Evolutionary conservation across 2,113 vertebrate species (phyloP).

Genomic region (Hyperopisus bebe): DNA sequence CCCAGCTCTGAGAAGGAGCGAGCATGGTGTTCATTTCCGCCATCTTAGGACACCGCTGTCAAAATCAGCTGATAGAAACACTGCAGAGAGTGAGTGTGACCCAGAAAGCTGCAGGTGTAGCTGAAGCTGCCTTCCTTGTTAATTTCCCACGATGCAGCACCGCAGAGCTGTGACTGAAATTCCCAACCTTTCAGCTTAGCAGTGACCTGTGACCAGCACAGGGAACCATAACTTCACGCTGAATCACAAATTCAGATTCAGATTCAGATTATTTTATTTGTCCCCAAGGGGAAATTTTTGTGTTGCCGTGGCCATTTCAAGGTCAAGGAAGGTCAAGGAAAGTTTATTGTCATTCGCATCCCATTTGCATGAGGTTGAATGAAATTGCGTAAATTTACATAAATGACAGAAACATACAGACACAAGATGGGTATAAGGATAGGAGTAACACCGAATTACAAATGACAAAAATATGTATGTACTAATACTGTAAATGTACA

Average conservation of each 20-base stretch:
- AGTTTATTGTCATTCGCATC: no score
- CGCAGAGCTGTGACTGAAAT: neutral
- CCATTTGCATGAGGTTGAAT: no score
- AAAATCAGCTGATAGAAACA: neutral
- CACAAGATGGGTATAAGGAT: no score
- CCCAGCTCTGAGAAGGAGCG: neutral
- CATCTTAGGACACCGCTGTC: neutral
- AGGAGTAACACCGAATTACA: no score
- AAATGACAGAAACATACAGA: no score
- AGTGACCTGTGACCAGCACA: neutral
- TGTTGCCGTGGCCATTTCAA: no score
- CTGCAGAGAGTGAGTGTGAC: neutral
- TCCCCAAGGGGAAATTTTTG: neutral
- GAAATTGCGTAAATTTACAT: no score
- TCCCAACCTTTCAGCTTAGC: neutral
- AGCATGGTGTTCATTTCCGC: neutral
- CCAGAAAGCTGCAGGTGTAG: neutral
- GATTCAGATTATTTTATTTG: neutral
- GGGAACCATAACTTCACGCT: neutral
- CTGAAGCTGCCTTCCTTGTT: neutral
- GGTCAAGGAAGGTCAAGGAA: no score
- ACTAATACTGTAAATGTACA: no score
- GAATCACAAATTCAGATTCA: neutral
- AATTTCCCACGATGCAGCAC: neutral
- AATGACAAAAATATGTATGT: no score